Base-by-base conservation (phyloP, 2,888 invertebrate genomes). In the Campopleginae sp. region DNA sequence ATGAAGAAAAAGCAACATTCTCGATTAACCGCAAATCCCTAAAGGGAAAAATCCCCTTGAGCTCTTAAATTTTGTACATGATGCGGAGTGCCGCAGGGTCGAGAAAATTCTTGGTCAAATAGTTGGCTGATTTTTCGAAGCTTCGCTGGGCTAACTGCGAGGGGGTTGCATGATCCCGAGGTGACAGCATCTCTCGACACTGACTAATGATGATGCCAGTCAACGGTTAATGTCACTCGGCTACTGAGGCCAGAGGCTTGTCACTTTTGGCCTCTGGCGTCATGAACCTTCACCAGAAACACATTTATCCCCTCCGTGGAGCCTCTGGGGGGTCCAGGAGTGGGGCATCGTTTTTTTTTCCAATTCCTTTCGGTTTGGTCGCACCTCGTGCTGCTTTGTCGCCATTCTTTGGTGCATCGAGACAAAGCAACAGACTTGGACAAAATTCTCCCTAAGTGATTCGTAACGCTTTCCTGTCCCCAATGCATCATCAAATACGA, bases 151-250 rank as follows among this genome's bases (percentile, higher is more conserved):
- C 46, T 12, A 65, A 77, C 38, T 81, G 58, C 54, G 74, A 76
- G 85, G 85, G 84, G 85, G 85, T 58, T 51, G 85, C 85, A 86
- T 88, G 86, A 87, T 54, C 51, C 38, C 58, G 38, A 88, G 88
- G 89, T 90, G 91, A 91, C 91, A 91, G 91, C 86, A 84, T 84
- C 89, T 88, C 88, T 87, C 88, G 92, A 91, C 91, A 89, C 88
- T 91, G 90, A 91, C 90, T 91, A 91, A 91, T 91, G 91, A 91
- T 87, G 78, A 86, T 86, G 77, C 84, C 83, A 90, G 90, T 90
- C 91, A 89, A 90, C 89, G 90, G 90, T 89, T 90, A 89, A 91
- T 90, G 88, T 88, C 87, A 79, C 87, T 78, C 87, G 77, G 85
- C 86, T 78, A 86, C 84, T 83, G 83, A 70, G 72, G 77, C 71